phyloP scores from a whole-genome alignment of 2,113 vertebrate species.

The Cynocephalus volans region DNA sequence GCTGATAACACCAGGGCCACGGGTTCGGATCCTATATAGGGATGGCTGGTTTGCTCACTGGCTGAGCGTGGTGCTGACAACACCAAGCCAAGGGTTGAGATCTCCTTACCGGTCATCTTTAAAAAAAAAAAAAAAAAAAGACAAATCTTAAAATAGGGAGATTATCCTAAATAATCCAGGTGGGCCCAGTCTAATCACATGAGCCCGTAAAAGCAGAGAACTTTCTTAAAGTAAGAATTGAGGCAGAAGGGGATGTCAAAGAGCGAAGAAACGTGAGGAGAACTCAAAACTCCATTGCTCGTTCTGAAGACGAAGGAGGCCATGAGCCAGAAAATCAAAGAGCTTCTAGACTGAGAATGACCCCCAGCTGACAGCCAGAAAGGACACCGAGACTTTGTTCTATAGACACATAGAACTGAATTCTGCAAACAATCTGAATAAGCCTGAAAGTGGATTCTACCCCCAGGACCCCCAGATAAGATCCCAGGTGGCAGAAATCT shows the following conservation, averaged over 20 bases:
- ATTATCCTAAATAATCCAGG: background rate
- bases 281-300: background rate
- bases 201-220: background rate
- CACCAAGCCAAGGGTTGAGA: no score
- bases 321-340: background rate
- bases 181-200: background rate
- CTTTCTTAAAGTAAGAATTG: background rate
- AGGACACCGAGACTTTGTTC: background rate
- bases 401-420: background rate
- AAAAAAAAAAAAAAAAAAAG: no score
- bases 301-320: background rate
- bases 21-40: no score
- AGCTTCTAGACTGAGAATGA: background rate
- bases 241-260: background rate
- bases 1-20: no score
- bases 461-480: background rate
- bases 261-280: background rate
- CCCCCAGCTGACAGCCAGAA: background rate
- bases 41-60: no score
- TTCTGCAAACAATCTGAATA: background rate
- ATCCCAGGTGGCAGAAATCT: background rate
- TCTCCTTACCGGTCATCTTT: no score
- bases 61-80: no score
- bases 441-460: background rate
- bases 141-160: background rate